Base-by-base conservation (phyloP, 2,113 vertebrate species). In the Oxyruncus cristatus region DNA sequence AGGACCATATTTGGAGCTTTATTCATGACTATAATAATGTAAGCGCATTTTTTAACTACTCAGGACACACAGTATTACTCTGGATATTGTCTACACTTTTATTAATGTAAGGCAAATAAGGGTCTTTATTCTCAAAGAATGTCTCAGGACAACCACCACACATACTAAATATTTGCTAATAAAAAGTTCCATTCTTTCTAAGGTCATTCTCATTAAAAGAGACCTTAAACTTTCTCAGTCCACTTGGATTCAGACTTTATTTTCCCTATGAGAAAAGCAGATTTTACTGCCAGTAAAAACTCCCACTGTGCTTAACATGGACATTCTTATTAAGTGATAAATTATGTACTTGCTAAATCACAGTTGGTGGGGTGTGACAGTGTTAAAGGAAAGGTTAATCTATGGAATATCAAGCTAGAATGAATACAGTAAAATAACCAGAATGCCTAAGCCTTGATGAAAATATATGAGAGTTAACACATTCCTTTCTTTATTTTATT, bases 331-430 rank as follows among this genome's bases (percentile, higher is more conserved):
- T 92, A 93, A 88, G 63, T 91, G 79, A 94, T 92, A 93, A 95
- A 96, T 93, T 90, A 83, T 10, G 16, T 85, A 91, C 92, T 92
- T 94, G 79, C 75, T 90, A 94, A 96, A 96, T 93, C 95, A 94
- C 91, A 93, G 85, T 94, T 93, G 91, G 85, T 95, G 91, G 78
- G 88, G 75, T 96, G 91, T 83, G 75, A 94, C 92, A 67, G 30
- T 8, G 3, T 83, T 94, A 67, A 84, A 94, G 61, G 79, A 92
- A 95, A 95, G 82, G 91, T 95, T 92, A 96, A 96, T 88, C 72
- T 88, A 50, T 80, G n/a, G 42, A 93, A 86, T 50, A 90, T 66
- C 41, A 70, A 33, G 58, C 58, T 83, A 73, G 59, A 90, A 77
- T 46, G 72, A 92, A 92, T 86, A 85, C 42, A 71, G 50, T 86